A percentile compares a stretch with the other conserved stretches of the same genome.
Conservation (phyloP, 2,888 invertebrate species). For the Xanthorhoe designata region DNA sequence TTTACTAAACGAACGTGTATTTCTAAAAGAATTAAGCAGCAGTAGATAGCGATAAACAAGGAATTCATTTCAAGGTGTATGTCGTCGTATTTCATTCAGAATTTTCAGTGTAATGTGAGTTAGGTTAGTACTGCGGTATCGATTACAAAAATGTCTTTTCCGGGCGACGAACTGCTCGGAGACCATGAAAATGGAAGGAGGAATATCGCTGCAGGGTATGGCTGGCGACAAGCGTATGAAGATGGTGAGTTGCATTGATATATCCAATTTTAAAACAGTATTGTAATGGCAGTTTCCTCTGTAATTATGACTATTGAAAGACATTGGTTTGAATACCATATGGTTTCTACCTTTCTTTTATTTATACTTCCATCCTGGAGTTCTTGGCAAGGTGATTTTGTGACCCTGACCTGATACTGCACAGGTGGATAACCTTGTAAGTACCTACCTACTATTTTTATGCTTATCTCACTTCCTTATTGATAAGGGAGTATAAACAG, state of each 20-base stretch:
- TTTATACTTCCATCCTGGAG: too few relatives aligned
- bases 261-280: background rate
- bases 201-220: constrained; percentile 49
- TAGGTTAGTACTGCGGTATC: constrained; percentile 62
- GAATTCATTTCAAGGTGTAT: background rate
- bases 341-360: background rate
- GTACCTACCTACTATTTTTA: too few relatives aligned
- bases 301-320: background rate
- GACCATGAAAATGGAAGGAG: constrained; percentile 55
- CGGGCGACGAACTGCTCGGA: constrained; percentile 59
- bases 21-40: background rate
- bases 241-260: constrained; percentile 61
- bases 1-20: background rate
- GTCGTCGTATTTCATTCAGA: constrained; percentile 32
- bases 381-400: too few relatives aligned
- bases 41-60: background rate
- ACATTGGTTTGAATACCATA: background rate
- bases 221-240: constrained; percentile 66
- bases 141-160: constrained; percentile 68
- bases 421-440: too few relatives aligned
- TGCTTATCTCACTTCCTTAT: too few relatives aligned
- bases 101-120: constrained; percentile 33
- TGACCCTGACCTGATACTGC: too few relatives aligned
- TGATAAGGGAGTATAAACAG: too few relatives aligned
- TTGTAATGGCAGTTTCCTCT: too few relatives aligned